Percentiles rank a stretch among this genome's conserved stretches.
phyloP scores from a whole-genome alignment of 2,113 vertebrate genomes.

The Pluvialis apricaria region DNA sequence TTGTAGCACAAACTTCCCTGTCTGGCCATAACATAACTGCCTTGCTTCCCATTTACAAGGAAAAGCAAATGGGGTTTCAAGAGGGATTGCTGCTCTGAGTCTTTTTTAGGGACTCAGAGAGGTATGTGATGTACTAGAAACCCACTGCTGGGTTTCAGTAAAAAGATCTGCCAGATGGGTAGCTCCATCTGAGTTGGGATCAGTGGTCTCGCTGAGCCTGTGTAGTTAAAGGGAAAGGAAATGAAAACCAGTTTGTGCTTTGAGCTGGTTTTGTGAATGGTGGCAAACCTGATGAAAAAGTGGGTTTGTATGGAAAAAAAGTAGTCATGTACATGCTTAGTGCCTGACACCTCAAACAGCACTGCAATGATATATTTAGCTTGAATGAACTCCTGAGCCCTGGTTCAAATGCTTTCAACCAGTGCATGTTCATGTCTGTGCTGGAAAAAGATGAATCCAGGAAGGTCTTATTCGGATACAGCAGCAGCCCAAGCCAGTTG shows the following conservation, averaged over 20 bases:
- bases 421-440: background rate
- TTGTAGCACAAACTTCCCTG: background rate
- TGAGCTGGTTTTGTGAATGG: background rate
- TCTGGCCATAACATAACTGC: background rate
- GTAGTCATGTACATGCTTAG: background rate
- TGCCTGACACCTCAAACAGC: background rate
- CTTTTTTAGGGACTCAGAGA: background rate
- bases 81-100: background rate
- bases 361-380: slow-evolving; percentile 35
- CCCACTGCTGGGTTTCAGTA: background rate
- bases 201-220: background rate
- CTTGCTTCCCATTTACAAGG: background rate
- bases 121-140: background rate
- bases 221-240: background rate
- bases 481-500: background rate
- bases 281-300: background rate
- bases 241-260: background rate
- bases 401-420: background rate
- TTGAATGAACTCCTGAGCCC: background rate
- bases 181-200: background rate
- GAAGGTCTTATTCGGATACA: background rate
- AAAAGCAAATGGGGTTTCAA: background rate
- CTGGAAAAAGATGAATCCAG: background rate
- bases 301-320: background rate
- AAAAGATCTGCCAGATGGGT: background rate